Evolutionary conservation across 2,888 invertebrate species (phyloP).

Genomic region (Rutpela maculata): DNA sequence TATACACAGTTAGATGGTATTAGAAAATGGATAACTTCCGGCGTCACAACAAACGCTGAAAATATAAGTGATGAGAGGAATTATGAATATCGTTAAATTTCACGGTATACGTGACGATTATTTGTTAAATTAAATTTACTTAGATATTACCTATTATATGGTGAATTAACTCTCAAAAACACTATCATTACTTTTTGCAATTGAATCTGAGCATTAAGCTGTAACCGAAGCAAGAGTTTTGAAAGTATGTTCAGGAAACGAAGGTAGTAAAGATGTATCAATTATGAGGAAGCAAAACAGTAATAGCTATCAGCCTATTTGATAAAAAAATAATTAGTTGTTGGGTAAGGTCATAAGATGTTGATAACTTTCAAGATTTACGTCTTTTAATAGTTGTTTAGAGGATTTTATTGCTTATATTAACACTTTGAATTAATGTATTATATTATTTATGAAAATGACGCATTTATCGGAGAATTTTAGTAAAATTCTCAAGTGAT

Average conservation of each 20-base stretch:
- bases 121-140: slow-evolving; percentile 26
- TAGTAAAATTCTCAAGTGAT: too few species aligned
- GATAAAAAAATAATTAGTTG: neutral
- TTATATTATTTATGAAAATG: too few species aligned
- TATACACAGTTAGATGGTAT: neutral
- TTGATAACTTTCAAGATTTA: too few species aligned
- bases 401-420: too few species aligned
- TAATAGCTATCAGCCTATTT: neutral
- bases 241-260: slow-evolving; percentile 21
- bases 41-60: neutral
- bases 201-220: slow-evolving; percentile 9
- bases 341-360: too few species aligned
- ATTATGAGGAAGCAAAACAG: neutral
- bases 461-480: too few species aligned
- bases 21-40: neutral
- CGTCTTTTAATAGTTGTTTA: too few species aligned
- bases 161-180: slow-evolving; percentile 26
- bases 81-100: slow-evolving; percentile 21
- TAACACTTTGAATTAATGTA: too few species aligned
- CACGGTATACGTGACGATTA: slow-evolving; percentile 25
- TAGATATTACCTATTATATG: slow-evolving; percentile 17
- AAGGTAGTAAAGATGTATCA: neutral
- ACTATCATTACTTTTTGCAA: slow-evolving; percentile 24
- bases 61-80: neutral
- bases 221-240: slow-evolving; percentile 30